Conservation (phyloP, 2,888 invertebrate genomes). For the Harpalus rufipes region DNA sequence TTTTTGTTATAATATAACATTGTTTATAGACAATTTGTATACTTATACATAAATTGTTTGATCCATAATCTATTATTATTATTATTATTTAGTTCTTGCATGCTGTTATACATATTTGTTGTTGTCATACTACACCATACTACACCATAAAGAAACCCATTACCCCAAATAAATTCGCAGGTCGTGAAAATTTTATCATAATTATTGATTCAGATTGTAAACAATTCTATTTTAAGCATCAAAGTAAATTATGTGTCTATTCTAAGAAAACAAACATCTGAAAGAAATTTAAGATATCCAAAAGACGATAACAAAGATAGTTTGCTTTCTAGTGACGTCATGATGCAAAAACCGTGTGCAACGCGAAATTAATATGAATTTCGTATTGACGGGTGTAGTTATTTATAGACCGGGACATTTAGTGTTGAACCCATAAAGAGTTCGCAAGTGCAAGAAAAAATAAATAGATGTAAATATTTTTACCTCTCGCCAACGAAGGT, state of each 20-base stretch:
- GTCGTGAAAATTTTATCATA: slow-evolving; percentile 14
- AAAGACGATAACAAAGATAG: slow-evolving; percentile 42
- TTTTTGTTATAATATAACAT: too few relatives aligned
- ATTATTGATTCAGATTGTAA: slow-evolving; percentile 22
- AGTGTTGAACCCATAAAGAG: not conserved
- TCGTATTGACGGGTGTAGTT: not conserved
- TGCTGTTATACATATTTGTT: too few relatives aligned
- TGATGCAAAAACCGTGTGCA: not conserved
- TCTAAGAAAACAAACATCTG: slow-evolving; percentile 31
- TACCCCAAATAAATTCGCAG: not conserved
- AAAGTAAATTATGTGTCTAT: slow-evolving; percentile 31
- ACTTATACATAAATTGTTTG: too few relatives aligned
- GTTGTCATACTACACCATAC: not conserved
- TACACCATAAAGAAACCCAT: not conserved
- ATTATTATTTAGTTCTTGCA: too few relatives aligned
- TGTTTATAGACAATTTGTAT: too few relatives aligned
- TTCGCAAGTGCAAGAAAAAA: not conserved
- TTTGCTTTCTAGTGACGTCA: slow-evolving; percentile 4
- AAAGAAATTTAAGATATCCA: slow-evolving; percentile 41
- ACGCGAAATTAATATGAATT: not conserved
- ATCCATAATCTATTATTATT: too few relatives aligned
- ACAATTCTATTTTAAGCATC: slow-evolving; percentile 33
- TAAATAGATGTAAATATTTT: not conserved
- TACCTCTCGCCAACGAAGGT: too few relatives aligned
- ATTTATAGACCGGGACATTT: not conserved